phyloP scores from a whole-genome alignment of 2,888 invertebrate species.

The Bombylius major region DNA sequence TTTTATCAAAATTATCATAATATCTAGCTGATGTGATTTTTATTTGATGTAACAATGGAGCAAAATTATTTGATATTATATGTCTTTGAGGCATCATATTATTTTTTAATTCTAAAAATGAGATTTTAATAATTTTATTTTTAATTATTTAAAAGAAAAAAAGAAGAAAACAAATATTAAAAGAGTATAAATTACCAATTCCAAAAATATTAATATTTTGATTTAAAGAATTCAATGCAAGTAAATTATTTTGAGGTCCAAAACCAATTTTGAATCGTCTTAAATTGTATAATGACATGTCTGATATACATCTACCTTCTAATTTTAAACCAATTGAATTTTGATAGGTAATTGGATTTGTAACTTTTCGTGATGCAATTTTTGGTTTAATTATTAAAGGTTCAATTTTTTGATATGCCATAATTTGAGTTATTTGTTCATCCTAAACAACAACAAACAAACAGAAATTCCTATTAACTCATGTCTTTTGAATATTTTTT shows the following conservation, averaged over 20 bases:
- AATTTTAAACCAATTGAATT: conserved; percentile 24
- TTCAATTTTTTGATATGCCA: conserved; percentile 16
- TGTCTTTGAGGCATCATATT: neutral
- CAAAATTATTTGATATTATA: neutral
- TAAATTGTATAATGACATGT: conserved; percentile 47
- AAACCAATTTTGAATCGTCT: conserved; percentile 62
- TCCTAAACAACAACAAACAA: neutral
- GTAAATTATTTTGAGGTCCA: conserved; percentile 49
- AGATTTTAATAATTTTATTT: neutral
- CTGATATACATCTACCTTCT: conserved; percentile 39
- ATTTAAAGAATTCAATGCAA: conserved; percentile 39
- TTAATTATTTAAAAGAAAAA: too few species aligned
- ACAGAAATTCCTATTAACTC: too few species aligned
- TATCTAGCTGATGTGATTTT: neutral
- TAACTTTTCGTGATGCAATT: conserved; percentile 35
- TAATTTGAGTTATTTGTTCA: conserved; percentile 7
- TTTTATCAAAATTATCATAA: conserved; percentile 33
- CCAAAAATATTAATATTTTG: neutral
- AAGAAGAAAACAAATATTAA: too few species aligned
- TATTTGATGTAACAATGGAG: neutral
- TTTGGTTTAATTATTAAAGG: conserved; percentile 35
- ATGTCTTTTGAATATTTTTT: neutral
- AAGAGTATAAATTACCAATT: neutral
- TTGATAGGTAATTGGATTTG: conserved; percentile 33
- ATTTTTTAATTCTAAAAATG: neutral